phyloP scores from a whole-genome alignment of 2,888 invertebrate genomes.

The Napeogenes inachia region DNA sequence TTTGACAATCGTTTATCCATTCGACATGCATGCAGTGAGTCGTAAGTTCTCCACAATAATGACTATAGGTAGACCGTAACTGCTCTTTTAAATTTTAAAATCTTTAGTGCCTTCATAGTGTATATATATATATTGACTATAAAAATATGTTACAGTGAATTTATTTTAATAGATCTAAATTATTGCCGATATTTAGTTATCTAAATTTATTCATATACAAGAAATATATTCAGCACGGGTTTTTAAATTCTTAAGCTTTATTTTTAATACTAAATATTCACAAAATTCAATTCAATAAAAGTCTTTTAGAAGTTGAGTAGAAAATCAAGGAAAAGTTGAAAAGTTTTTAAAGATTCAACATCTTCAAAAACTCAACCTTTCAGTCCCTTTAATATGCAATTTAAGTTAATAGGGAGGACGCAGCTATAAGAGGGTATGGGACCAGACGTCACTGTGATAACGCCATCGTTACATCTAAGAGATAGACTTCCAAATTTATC shows the following conservation, averaged over 20 bases:
- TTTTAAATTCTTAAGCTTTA: neutral
- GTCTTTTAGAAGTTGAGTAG: neutral
- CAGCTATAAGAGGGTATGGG: constrained; percentile 9
- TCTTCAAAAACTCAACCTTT: constrained; percentile 20
- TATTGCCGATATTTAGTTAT: too few relatives aligned
- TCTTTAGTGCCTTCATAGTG: constrained; percentile 12
- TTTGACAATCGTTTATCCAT: constrained; percentile 48
- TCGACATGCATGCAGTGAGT: constrained; percentile 43
- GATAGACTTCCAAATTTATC: constrained; percentile 21
- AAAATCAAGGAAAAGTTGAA: constrained; percentile 13
- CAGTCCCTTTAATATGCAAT: constrained; percentile 21
- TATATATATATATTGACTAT: too few relatives aligned
- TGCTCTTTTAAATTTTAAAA: constrained; percentile 22
- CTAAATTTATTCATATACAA: too few relatives aligned
- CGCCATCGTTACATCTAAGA: constrained; percentile 20
- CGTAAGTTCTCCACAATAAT: constrained; percentile 29
- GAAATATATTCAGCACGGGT: neutral
- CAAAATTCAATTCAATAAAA: constrained; percentile 1
- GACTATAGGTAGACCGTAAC: constrained; percentile 18
- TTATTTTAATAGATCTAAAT: too few relatives aligned
- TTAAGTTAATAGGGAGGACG: constrained; percentile 23
- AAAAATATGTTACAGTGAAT: too few relatives aligned
- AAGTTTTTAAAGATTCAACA: constrained; percentile 22
- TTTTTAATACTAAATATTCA: neutral
- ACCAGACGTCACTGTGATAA: constrained; percentile 16